phyloP scores from a whole-genome alignment of 2,113 vertebrate genomes.

The Nerophis ophidion region DNA sequence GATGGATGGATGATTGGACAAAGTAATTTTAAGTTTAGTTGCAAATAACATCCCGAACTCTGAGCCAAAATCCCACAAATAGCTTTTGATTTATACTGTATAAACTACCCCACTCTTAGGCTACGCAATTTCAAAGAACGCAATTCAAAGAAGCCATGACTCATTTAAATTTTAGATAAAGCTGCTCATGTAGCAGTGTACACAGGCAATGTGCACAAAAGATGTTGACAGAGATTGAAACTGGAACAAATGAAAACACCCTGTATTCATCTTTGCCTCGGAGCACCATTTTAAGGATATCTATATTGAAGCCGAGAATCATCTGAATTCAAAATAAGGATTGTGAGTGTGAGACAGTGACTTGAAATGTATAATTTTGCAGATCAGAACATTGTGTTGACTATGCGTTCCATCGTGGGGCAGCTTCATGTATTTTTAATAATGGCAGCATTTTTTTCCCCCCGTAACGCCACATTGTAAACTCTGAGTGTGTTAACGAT shows the following conservation, averaged over 20 bases:
- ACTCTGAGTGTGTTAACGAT: too few relatives aligned
- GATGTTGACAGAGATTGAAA: slow-evolving; percentile 23
- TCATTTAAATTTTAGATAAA: slow-evolving; percentile 22
- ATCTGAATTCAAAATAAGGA: slow-evolving; percentile 24
- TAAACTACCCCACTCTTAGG: slow-evolving; percentile 34
- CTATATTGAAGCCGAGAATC: slow-evolving; percentile 43
- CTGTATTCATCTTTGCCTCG: slow-evolving; percentile 24
- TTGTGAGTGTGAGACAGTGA: background rate
- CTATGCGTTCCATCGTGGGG: too few relatives aligned
- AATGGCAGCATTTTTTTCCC: too few relatives aligned
- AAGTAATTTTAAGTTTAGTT: background rate
- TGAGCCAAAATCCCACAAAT: slow-evolving; percentile 2
- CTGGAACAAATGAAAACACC: slow-evolving; percentile 22
- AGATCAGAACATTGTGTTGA: too few relatives aligned
- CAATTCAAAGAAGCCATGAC: slow-evolving; percentile 27
- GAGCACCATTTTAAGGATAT: slow-evolving; percentile 32
- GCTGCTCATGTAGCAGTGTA: slow-evolving; percentile 17
- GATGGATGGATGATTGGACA: too few relatives aligned
- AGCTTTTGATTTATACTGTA: slow-evolving; percentile 24
- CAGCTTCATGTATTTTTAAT: too few relatives aligned
- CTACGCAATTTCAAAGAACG: slow-evolving; percentile 23
- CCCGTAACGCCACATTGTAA: too few relatives aligned
- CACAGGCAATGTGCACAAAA: slow-evolving; percentile 22
- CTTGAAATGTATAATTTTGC: too few relatives aligned
- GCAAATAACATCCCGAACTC: background rate